Base-by-base conservation (phyloP, 2,797 vertebrate species). In the Pseudomugil tenellus region DNA sequence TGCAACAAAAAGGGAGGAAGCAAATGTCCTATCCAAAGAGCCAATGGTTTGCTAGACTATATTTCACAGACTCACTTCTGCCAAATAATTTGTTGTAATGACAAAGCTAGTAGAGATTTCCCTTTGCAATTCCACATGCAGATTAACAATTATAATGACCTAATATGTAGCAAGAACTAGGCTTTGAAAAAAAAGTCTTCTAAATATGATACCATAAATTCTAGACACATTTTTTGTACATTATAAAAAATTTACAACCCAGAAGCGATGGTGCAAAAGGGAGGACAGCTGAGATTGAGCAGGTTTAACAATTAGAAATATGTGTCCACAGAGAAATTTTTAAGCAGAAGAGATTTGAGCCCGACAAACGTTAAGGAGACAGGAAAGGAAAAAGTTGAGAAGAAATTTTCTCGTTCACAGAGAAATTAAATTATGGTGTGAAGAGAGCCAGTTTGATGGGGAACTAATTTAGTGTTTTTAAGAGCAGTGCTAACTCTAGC, bases 11-110 rank as follows among this genome's bases (percentile, higher is more conserved):
- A 19, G n/a, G 25, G 25, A 48, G 68, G 79, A 76, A 79, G 72
- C 70, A 84, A 87, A 83, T 68, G 79, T 84, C 67, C 86, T 70
- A 78, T 71, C 78, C 64, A 63, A 77, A 68, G 68, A 88, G 75
- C 57, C 91, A 89, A 92, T 88, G 83, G 76, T 87, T 91, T 88
- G 83, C 84, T 83, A 84, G 87, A 82, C 64, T 68, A 69, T 59
- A 58, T 78, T 87, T 63, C 74, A 76, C 66, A 25, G 31, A 81
- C 60, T 74, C 67, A 71, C 61, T 34, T 80, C 75, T 85, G 80
- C 76, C 76, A 55, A 68, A 74, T 34, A 51, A 83, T 85, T 87
- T 55, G 62, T 82, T 85, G 62, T 85, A 86, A 86, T 90, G 84
- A 84, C 74, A 51, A 37, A 77, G 56, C 58, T 59, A 79, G 61